Percentiles rank a stretch among this genome's conserved stretches.
phyloP scores from a whole-genome alignment of 2,888 invertebrate genomes.

The Eudasyphora cyanicolor region DNA sequence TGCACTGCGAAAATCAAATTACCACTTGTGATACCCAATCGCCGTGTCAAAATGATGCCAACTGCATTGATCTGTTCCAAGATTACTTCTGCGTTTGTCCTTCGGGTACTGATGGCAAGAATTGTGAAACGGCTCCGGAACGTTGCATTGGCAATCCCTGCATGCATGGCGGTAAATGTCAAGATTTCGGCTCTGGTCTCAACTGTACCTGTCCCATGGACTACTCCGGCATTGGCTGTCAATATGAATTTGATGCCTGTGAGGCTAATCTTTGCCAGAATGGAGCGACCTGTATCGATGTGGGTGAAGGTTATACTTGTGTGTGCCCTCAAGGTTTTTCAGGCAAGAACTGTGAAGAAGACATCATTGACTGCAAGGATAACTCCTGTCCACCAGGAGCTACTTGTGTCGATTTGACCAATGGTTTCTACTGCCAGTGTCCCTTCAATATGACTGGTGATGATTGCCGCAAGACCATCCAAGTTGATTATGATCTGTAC shows the following conservation, averaged over 20 bases:
- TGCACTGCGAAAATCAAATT: slow-evolving; percentile 91
- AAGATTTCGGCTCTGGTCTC: slow-evolving; percentile 96
- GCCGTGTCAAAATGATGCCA: slow-evolving; percentile 96
- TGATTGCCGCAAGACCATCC: slow-evolving; percentile 97
- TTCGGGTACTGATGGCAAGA: slow-evolving; percentile 97
- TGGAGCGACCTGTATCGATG: slow-evolving; percentile 94
- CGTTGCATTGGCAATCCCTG: slow-evolving; percentile 86
- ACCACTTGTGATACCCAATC: slow-evolving; percentile 89
- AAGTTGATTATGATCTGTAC: slow-evolving; percentile 98
- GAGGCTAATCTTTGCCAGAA: slow-evolving; percentile 94
- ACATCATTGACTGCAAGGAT: slow-evolving; percentile 94
- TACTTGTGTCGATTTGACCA: slow-evolving; percentile 93
- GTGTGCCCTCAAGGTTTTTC: slow-evolving; percentile 90
- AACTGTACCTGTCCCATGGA: slow-evolving; percentile 95
- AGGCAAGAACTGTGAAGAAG: slow-evolving; percentile 93
- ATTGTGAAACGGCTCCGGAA: slow-evolving; percentile 97
- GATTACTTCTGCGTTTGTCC: slow-evolving; percentile 85
- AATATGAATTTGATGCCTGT: slow-evolving; percentile 96
- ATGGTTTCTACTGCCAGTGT: slow-evolving; percentile 96
- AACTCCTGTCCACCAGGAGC: slow-evolving; percentile 97
- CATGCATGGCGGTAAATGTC: slow-evolving; percentile 97
- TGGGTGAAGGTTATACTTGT: slow-evolving; percentile 92
- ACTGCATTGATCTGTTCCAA: slow-evolving; percentile 94
- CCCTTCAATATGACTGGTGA: slow-evolving; percentile 98
- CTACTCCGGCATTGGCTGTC: slow-evolving; percentile 93